Base-by-base conservation (phyloP, 2,888 invertebrate species). In the Drosophila yooni region DNA sequence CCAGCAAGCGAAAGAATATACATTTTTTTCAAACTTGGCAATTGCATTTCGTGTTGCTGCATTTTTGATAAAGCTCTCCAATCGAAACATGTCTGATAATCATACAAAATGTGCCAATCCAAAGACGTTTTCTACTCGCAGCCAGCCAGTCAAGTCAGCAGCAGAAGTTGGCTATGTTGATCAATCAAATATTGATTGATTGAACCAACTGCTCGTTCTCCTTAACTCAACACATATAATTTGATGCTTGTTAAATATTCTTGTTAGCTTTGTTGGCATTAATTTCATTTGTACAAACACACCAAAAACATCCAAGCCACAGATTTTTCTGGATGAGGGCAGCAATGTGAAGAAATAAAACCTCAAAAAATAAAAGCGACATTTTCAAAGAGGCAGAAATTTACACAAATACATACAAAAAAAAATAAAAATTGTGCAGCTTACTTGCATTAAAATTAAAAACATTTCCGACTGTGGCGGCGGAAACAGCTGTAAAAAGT, bases 401-500 rank as follows among this genome's bases (percentile, higher is more conserved):
- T 38, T 75, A 51, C 38, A 61, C 64, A 38, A 59, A 75, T 62
- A 56, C 31, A 60, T 3, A 54, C 0, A 38, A n/a, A 54, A 38
- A 38, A 5, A 33, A 21, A 11, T 65, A n/a, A 13, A 34, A 48
- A 57, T 54, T 51, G 43, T 53, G 66, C 67, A 54, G 62, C 77
- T 15, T 25, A 75, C 67, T 79, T 83, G 81, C 81, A 83, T 86
- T 83, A 71, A 84, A 88, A 88, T 88, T 85, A 86, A 88, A 88
- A 81, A 88, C 81, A 84, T 71, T 85, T 85, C 87, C 82, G 76
- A 61, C 61, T 70, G 70, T 60, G 67, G 65, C 86, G 88, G 88
- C 86, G 88, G 88, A 84, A 83, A 79, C 77, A 73, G 74, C 79
- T 75, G 83, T 81, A 88, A 88, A 88, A 86, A 74, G 74, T 73